Percentiles rank a stretch among this genome's conserved stretches.
These are phyloP conservation scores for Heliconius hermathena DNA, from an alignment of 1,140 invertebrate genomes.

Conservation along the genomic window DNA sequence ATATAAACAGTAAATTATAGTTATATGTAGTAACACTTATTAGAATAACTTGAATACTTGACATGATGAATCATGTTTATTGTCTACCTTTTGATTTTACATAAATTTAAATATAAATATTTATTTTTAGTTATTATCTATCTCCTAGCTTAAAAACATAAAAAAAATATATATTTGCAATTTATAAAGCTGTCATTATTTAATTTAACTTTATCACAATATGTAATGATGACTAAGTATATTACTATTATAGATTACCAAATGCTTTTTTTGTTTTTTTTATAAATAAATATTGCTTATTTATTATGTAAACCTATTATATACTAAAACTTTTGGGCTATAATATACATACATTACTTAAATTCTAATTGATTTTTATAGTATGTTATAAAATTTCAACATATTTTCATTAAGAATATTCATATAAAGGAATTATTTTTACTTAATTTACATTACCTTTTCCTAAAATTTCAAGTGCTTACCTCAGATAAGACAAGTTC, in stretches of 20 bases:
- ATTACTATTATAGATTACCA: neutral
- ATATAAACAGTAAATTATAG: neutral
- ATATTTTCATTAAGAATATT: neutral
- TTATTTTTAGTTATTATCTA: neutral
- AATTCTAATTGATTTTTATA: neutral
- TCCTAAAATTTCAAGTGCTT: slow-evolving; percentile 35
- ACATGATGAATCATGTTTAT: neutral
- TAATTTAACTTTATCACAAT: neutral
- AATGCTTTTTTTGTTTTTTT: too few species aligned
- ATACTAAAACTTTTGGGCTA: too few species aligned
- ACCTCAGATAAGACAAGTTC: slow-evolving; percentile 94
- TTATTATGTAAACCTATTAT: too few species aligned
- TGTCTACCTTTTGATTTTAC: neutral
- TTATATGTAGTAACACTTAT: neutral
- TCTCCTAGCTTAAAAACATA: neutral
- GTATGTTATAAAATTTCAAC: neutral
- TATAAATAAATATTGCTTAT: neutral
- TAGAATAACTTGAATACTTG: neutral
- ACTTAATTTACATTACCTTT: neutral
- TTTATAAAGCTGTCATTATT: too few species aligned
- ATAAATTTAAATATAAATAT: neutral
- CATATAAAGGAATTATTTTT: neutral
- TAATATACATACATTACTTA: neutral
- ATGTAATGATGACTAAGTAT: neutral
- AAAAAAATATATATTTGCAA: too few species aligned